Evolutionary conservation across 1,140 invertebrate species (phyloP).

Genomic region (Neodiprion virginianus): DNA sequence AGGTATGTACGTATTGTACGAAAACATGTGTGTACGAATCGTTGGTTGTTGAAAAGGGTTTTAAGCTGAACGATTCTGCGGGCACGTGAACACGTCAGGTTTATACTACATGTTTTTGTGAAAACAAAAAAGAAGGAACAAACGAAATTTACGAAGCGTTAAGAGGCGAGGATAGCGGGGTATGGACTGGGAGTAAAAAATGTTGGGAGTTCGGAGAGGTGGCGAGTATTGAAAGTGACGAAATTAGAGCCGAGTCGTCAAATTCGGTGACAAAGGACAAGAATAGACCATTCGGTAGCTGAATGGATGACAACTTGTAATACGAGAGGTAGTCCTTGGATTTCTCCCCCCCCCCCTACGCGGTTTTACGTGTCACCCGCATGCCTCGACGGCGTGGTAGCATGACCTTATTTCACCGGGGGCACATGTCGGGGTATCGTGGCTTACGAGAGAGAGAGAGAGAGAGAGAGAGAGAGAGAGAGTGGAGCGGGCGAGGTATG

Average conservation of each 20-base stretch:
- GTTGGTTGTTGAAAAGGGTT: too few relatives aligned
- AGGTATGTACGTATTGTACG: too few relatives aligned
- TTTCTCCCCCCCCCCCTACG: too few relatives aligned
- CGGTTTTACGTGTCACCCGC: background rate
- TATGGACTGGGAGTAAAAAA: background rate
- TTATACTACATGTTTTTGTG: too few relatives aligned
- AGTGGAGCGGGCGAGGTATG: too few relatives aligned
- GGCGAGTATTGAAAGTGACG: background rate
- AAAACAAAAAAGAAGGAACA: background rate
- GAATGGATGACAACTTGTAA: slow-evolving; percentile 5
- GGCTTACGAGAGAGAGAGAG: too few relatives aligned
- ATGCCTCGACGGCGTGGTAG: background rate
- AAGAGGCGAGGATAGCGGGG: background rate
- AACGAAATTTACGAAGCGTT: background rate
- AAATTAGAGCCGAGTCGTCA: background rate
- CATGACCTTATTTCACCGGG: background rate
- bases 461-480: too few relatives aligned
- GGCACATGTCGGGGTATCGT: background rate
- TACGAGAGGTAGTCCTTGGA: background rate
- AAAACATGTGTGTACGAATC: too few relatives aligned
- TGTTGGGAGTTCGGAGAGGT: background rate
- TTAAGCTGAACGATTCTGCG: too few relatives aligned
- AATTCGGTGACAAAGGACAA: slow-evolving; percentile 5
- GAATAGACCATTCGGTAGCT: slow-evolving; percentile 1
- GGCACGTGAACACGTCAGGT: too few relatives aligned